These are phyloP conservation scores for Amorpha juglandis DNA, from an alignment of 2,888 invertebrate species.

Conservation along the genomic window DNA sequence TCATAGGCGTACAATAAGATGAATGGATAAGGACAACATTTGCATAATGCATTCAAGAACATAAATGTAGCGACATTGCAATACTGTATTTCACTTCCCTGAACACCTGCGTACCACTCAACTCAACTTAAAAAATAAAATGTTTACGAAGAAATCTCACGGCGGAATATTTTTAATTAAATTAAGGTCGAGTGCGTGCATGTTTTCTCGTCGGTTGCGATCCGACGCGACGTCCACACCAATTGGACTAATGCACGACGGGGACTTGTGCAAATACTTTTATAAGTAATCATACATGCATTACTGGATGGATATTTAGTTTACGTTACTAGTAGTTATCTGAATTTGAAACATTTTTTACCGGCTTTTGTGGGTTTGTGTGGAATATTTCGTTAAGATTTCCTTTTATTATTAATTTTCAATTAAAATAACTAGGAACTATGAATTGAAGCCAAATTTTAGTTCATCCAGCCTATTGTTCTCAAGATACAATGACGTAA, in stretches of 20 bases:
- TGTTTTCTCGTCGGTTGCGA: slow-evolving; percentile 18
- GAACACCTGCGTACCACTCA: not conserved
- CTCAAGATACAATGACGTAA: slow-evolving; percentile 34
- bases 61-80: not conserved
- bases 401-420: too few relatives aligned
- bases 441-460: slow-evolving; percentile 8
- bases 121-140: slow-evolving; percentile 23
- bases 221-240: slow-evolving; percentile 4
- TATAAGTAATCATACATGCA: not conserved
- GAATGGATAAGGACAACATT: not conserved
- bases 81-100: not conserved
- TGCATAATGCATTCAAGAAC: not conserved
- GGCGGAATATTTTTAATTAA: slow-evolving; percentile 47
- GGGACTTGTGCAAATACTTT: slow-evolving; percentile 20
- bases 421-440: too few relatives aligned
- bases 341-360: too few relatives aligned
- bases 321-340: too few relatives aligned
- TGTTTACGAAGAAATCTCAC: slow-evolving; percentile 30
- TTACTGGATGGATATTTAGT: not conserved
- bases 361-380: too few relatives aligned
- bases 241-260: slow-evolving; percentile 18
- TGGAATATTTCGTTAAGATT: too few relatives aligned
- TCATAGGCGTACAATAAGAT: not conserved
- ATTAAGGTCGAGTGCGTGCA: slow-evolving; percentile 35
- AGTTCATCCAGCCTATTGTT: slow-evolving; percentile 11